phyloP scores from a whole-genome alignment of 2,888 invertebrate species.

The Ornithoptera priamus region DNA sequence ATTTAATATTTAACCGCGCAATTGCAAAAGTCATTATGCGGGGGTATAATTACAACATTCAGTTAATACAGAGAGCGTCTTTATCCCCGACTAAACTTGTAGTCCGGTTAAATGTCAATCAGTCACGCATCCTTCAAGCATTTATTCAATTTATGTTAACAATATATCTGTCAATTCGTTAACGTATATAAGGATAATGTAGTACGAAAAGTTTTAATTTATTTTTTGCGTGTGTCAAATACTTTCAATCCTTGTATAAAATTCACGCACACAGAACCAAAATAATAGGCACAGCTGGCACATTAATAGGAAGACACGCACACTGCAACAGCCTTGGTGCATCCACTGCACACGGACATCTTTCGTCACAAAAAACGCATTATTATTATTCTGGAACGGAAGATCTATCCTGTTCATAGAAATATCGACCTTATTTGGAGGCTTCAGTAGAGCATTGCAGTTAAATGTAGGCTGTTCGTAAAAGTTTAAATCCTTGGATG shows the following conservation, averaged over 20 bases:
- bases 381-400: constrained; percentile 74
- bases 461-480: constrained; percentile 31
- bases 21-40: not conserved
- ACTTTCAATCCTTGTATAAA: constrained; percentile 42
- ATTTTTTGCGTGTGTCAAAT: constrained; percentile 4
- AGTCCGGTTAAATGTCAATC: constrained; percentile 53
- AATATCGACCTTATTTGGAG: constrained; percentile 44
- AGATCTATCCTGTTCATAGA: constrained; percentile 37
- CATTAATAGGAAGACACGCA: constrained; percentile 58
- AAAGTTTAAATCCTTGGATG: constrained; percentile 18
- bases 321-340: constrained; percentile 44
- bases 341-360: constrained; percentile 72
- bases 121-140: constrained; percentile 62
- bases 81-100: constrained; percentile 53
- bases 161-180: constrained; percentile 3
- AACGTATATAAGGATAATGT: not conserved
- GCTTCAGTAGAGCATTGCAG: constrained; percentile 27
- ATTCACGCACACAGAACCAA: constrained; percentile 61
- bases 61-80: constrained; percentile 56
- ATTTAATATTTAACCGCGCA: not conserved
- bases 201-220: not conserved
- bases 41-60: constrained; percentile 35
- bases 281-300: constrained; percentile 78
- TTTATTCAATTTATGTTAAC: constrained; percentile 29
- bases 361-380: constrained; percentile 73